These are phyloP conservation scores for Furcula furcula DNA, from an alignment of 2,888 invertebrate genomes.

Conservation along the genomic window DNA sequence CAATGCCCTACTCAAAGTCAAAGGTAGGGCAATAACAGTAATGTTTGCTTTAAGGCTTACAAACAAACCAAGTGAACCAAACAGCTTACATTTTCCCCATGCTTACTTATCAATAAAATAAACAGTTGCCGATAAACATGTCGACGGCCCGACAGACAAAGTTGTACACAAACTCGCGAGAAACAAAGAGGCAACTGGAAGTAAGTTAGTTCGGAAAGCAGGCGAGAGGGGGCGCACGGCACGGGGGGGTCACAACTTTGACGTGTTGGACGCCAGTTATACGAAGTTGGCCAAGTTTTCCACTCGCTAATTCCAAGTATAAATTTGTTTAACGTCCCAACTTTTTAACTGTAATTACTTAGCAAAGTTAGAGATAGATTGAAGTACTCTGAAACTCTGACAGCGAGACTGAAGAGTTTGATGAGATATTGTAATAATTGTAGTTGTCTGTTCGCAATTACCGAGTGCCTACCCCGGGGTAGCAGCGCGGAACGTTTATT, in stretches of 20 bases:
- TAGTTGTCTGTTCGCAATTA: conserved; percentile 29
- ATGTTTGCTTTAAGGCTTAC: no score
- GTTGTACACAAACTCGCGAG: conserved; percentile 56
- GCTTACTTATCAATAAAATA: conserved; percentile 18
- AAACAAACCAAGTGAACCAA: conserved; percentile 1
- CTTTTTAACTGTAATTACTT: conserved; percentile 80
- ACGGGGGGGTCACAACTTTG: conserved; percentile 61
- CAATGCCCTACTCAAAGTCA: no score
- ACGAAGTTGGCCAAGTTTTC: conserved; percentile 62
- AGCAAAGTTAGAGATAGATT: conserved; percentile 69
- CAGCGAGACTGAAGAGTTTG: conserved; percentile 47
- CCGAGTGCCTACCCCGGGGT: conserved; percentile 5
- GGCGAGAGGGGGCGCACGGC: conserved; percentile 46
- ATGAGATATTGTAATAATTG: conserved; percentile 50
- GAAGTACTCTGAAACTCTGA: conserved; percentile 59
- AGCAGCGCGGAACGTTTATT: conserved; percentile 16
- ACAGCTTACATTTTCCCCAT: conserved; percentile 4
- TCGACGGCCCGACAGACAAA: conserved; percentile 54
- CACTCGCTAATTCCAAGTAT: conserved; percentile 78
- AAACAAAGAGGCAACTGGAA: conserved; percentile 70
- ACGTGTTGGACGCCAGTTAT: conserved; percentile 65
- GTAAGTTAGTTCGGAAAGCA: conserved; percentile 61
- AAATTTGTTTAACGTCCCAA: conserved; percentile 81
- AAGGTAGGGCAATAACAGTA: no score
- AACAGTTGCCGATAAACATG: conserved; percentile 59